phyloP scores from a whole-genome alignment of 1,140 invertebrate species.

The Lerema accius region DNA sequence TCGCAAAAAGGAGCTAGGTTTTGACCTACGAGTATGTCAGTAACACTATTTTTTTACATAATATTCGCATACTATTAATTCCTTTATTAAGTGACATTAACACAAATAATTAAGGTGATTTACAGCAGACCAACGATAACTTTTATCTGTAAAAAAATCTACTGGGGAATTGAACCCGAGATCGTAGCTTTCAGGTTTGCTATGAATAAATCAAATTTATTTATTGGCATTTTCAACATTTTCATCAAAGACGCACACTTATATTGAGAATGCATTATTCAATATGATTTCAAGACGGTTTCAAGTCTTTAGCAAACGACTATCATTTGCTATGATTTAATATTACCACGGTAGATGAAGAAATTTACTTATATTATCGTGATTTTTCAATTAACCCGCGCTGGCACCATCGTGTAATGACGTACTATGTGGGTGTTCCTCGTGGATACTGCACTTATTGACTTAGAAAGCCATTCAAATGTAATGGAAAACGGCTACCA shows the following conservation, averaged over 20 bases:
- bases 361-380: constrained; percentile 58
- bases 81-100: not conserved
- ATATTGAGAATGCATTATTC: not conserved
- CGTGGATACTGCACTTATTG: constrained; percentile 27
- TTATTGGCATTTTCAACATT: not conserved
- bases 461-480: constrained; percentile 36
- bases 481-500: constrained; percentile 30
- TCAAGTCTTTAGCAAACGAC: constrained; percentile 24
- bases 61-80: too few species aligned
- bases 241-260: not conserved
- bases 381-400: constrained; percentile 47
- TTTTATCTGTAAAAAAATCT: too few species aligned
- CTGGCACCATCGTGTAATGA: not conserved
- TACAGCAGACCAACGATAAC: too few species aligned
- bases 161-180: too few species aligned
- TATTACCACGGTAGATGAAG: constrained; percentile 60
- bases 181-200: too few species aligned
- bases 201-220: too few species aligned
- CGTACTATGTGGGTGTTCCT: constrained; percentile 23
- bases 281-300: constrained; percentile 15
- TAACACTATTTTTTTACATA: too few species aligned
- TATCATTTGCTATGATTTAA: constrained; percentile 56
- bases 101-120: too few species aligned
- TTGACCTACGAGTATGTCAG: too few species aligned
- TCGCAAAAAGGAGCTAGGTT: too few species aligned